These are phyloP conservation scores for Armadillidium nasatum DNA, from an alignment of 1,140 invertebrate genomes.

Conservation along the genomic window DNA sequence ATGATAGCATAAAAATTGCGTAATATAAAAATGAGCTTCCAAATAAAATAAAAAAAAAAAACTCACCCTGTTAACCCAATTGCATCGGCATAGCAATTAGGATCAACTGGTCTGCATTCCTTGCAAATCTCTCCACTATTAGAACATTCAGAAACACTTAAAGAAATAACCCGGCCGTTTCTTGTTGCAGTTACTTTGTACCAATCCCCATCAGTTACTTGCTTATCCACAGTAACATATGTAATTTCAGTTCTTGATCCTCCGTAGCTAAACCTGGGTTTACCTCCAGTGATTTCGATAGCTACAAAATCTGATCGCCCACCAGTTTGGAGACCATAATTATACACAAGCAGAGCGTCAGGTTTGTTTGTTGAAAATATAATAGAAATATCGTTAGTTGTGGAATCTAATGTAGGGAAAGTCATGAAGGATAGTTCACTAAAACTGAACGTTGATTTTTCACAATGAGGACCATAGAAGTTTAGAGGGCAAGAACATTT, in stretches of 20 bases:
- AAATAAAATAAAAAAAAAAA: background rate
- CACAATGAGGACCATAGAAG: constrained; percentile 83
- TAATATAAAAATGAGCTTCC: too few relatives aligned
- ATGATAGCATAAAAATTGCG: too few relatives aligned
- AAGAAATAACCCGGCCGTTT: constrained; percentile 75
- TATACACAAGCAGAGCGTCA: constrained; percentile 80
- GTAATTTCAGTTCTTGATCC: constrained; percentile 79
- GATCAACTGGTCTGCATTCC: constrained; percentile 74
- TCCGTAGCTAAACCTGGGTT: constrained; percentile 81
- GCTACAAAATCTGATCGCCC: constrained; percentile 88
- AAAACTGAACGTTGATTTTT: constrained; percentile 83
- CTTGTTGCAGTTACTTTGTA: constrained; percentile 84
- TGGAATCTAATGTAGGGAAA: constrained; percentile 75
- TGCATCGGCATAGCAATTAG: constrained; percentile 73
- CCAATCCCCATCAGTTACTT: constrained; percentile 80
- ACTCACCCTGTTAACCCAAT: constrained; percentile 76
- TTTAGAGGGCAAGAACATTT: constrained; percentile 76
- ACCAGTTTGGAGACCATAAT: constrained; percentile 77
- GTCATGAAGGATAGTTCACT: constrained; percentile 81
- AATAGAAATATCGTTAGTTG: constrained; percentile 83
- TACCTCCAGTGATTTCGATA: constrained; percentile 75
- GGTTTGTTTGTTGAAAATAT: constrained; percentile 84
- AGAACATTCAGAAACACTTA: constrained; percentile 63
- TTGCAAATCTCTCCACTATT: constrained; percentile 73
- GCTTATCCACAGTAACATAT: constrained; percentile 61